A percentile compares a stretch with the other conserved stretches of the same genome.
Evolutionary conservation across 2,113 vertebrate species (phyloP).

Genomic region (Raja brachyura): DNA sequence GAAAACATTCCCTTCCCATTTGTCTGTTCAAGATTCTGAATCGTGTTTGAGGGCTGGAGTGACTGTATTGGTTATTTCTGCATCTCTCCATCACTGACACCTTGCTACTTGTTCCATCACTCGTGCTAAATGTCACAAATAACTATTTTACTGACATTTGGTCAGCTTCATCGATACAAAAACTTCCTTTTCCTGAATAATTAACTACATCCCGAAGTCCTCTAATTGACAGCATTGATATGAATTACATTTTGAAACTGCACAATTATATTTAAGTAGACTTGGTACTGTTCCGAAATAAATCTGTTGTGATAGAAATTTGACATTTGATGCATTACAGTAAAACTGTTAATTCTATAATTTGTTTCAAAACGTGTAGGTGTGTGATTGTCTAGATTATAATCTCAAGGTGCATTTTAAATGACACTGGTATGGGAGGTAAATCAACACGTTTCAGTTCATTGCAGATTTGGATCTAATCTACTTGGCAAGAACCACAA

Average conservation of each 20-base stretch:
- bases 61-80: not conserved
- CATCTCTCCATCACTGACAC: not conserved
- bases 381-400: not conserved
- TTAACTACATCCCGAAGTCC: not conserved
- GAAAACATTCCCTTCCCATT: not conserved
- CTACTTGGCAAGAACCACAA: not conserved
- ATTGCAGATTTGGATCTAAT: constrained; percentile 6
- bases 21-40: not conserved
- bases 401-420: not conserved
- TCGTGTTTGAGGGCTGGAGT: not conserved
- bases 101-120: no score
- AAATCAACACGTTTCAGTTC: not conserved
- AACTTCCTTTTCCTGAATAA: not conserved
- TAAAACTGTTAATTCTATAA: not conserved
- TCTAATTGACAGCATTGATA: not conserved
- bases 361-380: not conserved
- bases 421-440: not conserved
- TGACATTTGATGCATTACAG: not conserved
- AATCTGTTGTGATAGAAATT: not conserved
- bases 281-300: not conserved
- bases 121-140: not conserved
- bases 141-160: not conserved
- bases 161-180: not conserved
- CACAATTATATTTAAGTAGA: not conserved
- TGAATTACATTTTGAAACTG: not conserved